Base-by-base conservation (phyloP, 2,888 invertebrate genomes). In the Chymomyza procnemis region DNA sequence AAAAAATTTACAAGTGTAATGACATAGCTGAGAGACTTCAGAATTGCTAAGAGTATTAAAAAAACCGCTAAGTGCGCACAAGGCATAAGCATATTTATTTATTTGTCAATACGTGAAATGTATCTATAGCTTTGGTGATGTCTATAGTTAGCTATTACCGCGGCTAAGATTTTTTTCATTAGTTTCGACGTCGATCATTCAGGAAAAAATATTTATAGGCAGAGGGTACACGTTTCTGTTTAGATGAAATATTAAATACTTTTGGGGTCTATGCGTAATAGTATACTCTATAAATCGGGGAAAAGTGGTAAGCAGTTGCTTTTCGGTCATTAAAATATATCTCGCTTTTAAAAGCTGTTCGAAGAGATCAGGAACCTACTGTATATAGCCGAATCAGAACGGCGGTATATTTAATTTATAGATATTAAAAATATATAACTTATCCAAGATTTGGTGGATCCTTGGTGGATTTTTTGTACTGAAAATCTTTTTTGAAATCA, bases 21-120 rank as follows among this genome's bases (percentile, higher is more conserved):
- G 34, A 41, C 34, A 3, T 2, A 41, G 34, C 34, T 41, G 12
- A 41, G 9, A 41, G 12, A 41, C 12, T 41, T 41, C 1, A 26
- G 8, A 26, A 41, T 3, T 12, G 12, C 12, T 12, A 41, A 0
- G 34, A 41, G 34, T 41, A 41, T 41, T 5, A 5, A 0, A 41
- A 8, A 6, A 50, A 50, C 64, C 65, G 58, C 65, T 75, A 69
- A 69, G 75, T 75, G 73, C 70, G 75, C 75, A 59, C 74, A 76
- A 74, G 71, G 69, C 76, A 76, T 69, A 57, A 76, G 74, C 73
- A 59, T 57, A 64, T 64, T 58, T 62, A 47, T 41, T 64, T 69
- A 64, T 48, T 12, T 46, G 48, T 26, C 12, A 22, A 50, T 64
- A 74, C 52, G 71, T 69, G 69, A 69, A 74, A 68, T 74, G 75